Evolutionary conservation across 2,888 invertebrate species (phyloP), one percentile per base, ranked within the genome.

Genomic region (Cephus pygmeus): DNA sequence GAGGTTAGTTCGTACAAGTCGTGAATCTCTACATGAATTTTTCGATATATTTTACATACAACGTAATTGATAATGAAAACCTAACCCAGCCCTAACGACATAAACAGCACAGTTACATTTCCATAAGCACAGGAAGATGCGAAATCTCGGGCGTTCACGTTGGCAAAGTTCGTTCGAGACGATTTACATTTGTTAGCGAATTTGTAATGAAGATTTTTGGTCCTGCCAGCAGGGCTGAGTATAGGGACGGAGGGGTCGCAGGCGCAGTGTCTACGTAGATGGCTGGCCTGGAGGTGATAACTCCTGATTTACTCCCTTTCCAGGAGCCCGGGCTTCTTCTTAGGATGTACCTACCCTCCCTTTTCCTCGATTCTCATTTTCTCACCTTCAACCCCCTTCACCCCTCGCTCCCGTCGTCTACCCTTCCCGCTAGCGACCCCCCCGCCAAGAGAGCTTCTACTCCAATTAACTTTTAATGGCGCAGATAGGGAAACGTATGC

Each of bases 381-480:
- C 84, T 82, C 84, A 82, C 83, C 82, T 79, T 77, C 81, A 76
- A 75, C n/a, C 35, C 12, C 35, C 35, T 82, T 85, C 83, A 79
- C 83, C 75, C 81, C 83, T 82, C 81, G 81, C 15, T 23, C 6
- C 56, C 56, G 1, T 1, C 40, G 15, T 4, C 35, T 0, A 3
- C 4, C 40, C 40, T 15, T 15, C 12, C 36, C 12, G 36, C 36
- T 4, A 0, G 36, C 36, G 36, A 36, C 12, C 82, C 75, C 79
- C 81, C 82, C 82, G 81, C 77, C 79, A 82, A 83, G 85, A 83
- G 84, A 84, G 85, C 87, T 88, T 88, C 86, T 87, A 87, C 87
- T 88, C 87, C 87, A 88, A 88, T 88, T 88, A 88, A 89, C 87
- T 88, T 88, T 88, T 88, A 87, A 88, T 87, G 87, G 87, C 83